phyloP scores from a whole-genome alignment of 1,140 invertebrate genomes.

The Planococcus citri region DNA sequence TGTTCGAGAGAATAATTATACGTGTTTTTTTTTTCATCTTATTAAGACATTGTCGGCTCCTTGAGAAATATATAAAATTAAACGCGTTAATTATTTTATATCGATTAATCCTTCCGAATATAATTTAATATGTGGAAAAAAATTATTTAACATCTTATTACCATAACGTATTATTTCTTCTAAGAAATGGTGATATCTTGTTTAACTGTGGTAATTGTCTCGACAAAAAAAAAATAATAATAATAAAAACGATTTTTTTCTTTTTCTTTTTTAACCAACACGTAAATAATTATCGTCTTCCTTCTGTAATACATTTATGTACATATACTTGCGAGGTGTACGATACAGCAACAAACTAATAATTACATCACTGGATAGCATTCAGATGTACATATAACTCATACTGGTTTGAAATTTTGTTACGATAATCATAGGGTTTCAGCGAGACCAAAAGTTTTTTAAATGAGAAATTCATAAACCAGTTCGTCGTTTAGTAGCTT shows the following conservation, averaged over 20 bases:
- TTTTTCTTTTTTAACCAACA: not conserved
- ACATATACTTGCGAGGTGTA: not conserved
- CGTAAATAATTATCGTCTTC: conserved; percentile 3
- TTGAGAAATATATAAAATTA: too few species aligned
- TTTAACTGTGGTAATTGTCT: not conserved
- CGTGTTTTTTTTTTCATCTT: too few species aligned
- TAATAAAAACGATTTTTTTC: too few species aligned
- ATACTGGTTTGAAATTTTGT: conserved; percentile 7
- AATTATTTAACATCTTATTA: not conserved
- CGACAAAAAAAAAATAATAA: not conserved
- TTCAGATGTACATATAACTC: not conserved
- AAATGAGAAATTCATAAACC: conserved; percentile 1
- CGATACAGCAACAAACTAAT: not conserved
- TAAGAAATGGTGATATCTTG: conserved; percentile 1
- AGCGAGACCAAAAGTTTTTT: not conserved
- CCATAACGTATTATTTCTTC: not conserved
- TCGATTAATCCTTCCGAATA: too few species aligned
- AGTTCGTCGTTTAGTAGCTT: not conserved
- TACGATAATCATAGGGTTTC: not conserved
- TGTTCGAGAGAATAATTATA: too few species aligned
- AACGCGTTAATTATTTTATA: too few species aligned
- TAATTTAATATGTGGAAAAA: too few species aligned
- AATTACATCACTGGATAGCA: not conserved
- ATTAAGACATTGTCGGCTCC: too few species aligned
- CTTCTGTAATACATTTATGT: not conserved